Evolutionary conservation across 2,797 vertebrate genomes (phyloP), one percentile per base, ranked within the genome.

Genomic region (Neosilurus hyrtlii): DNA sequence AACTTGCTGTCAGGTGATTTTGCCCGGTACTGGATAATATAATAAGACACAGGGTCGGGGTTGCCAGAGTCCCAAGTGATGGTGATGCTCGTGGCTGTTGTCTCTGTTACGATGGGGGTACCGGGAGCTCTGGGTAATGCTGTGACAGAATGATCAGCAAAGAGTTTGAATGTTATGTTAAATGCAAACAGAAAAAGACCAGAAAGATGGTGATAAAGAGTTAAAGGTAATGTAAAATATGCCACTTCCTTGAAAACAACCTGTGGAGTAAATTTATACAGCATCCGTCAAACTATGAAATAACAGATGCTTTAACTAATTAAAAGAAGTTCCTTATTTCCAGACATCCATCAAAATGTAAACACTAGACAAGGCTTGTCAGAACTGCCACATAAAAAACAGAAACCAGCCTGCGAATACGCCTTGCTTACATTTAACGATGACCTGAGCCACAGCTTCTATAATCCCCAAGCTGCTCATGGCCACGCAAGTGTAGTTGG

Each of bases 61-160:
- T 99, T 99, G 18, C 97, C 97, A 0, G 98, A 99, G 93, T 99
- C 98, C 98, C 98, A 99, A 24, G 98, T 99, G 92, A 99, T 96
- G 90, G 98, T 99, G 89, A 99, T 96, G 67, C 98, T 99, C 62
- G 98, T 99, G 49, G 98, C 96, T 0, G 98, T 99, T 68, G 97
- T 99, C 91, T 99, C 98, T 0, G 98, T 99, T 89, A 99, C 97
- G 11, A 99, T 91, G 0, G 97, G 97, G 0, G 94, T 97, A 26
- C 98, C 97, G 0, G 97, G 98, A 86, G 98, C 96, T 90, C 97
- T 99, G 79, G 98, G 98, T 84, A 99, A 94, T 51, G 98, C 98
- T 99, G 94, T 5, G 22, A 72, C 16, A 57, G 30, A 54, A 37
- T 10, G 35, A 80, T 22, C 10, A 43, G 22, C 11, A 71, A 72